Evolutionary conservation across 1,140 invertebrate genomes (phyloP).

Genomic region (Drosophila persimilis): DNA sequence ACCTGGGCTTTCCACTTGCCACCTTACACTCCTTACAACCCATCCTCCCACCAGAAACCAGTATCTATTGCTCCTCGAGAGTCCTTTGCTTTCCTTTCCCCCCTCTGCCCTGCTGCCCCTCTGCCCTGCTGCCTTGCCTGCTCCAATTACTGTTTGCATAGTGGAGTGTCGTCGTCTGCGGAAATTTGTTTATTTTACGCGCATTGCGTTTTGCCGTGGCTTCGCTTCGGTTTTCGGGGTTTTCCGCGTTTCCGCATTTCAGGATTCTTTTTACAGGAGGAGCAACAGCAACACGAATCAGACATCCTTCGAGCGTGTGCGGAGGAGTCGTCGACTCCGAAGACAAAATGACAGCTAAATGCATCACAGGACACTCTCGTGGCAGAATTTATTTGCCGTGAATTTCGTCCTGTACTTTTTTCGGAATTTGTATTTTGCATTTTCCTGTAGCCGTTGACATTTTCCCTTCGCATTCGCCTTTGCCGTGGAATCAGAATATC

Average conservation of each 20-base stretch:
- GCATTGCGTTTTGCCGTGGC: constrained; percentile 62
- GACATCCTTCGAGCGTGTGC: constrained; percentile 29
- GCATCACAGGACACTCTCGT: constrained; percentile 56
- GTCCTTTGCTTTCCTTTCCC: neutral
- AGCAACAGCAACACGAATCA: constrained; percentile 25
- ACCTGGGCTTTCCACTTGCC: constrained; percentile 49
- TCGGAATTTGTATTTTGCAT: constrained; percentile 56
- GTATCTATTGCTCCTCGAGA: no score
- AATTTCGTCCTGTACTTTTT: constrained; percentile 43
- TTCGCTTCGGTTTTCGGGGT: constrained; percentile 34
- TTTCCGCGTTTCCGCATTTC: neutral
- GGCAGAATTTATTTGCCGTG: constrained; percentile 74
- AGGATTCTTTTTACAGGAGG: constrained; percentile 42
- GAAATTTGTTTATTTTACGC: constrained; percentile 81
- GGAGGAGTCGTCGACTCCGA: constrained; percentile 31
- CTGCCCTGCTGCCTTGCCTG: constrained; percentile 15
- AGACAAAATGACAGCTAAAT: constrained; percentile 78
- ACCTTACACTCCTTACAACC: neutral
- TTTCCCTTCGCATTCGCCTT: constrained; percentile 10
- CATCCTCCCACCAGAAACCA: neutral
- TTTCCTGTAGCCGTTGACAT: constrained; percentile 35
- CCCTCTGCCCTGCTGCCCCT: constrained; percentile 7
- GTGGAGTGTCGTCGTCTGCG: constrained; percentile 68
- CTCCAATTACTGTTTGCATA: constrained; percentile 80
- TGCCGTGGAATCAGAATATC: constrained; percentile 16